Evolutionary conservation across 2,797 vertebrate genomes (phyloP), one percentile per base, ranked within the genome.

Genomic region (Hozukius guyotensis): DNA sequence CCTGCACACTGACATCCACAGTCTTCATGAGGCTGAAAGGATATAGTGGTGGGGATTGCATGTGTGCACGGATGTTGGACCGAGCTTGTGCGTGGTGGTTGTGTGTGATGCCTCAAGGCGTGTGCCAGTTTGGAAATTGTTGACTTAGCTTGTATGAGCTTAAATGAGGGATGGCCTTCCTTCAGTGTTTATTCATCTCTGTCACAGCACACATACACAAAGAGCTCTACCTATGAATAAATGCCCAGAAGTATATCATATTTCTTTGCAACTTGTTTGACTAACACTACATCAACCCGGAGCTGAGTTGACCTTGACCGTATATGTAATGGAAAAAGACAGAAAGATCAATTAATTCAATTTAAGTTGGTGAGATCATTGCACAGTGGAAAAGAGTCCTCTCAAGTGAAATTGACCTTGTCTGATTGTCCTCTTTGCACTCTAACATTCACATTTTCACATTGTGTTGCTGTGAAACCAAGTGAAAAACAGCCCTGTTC

Each of bases 101-200:
- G 18, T n/a, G 9, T 65, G 56, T 69, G 52, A 57, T 0, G 5
- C 24, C 61, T 71, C 10, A 31, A 27, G 14, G 20, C 38, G 52
- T 69, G 65, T 76, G 66, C 5, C n/a, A 29, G 31, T 62, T 72
- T 73, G 27, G 32, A 84, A 84, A 80, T 20, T 68, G 80, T 87
- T 88, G 81, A 88, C 70, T 89, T 78, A 20, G 63, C 75, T 78
- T 65, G 22, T 70, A 12, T 20, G 22, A 76, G 55, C 34, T 52
- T 80, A 72, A 82, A 83, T 79, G 65, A 82, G 52, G 22, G 36
- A 88, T 65, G 18, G 36, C 38, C 65, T 61, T 65, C 59, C 56
- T n/a, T 78, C 38, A 24, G 25, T 42, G 32, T 87, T 75, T 72
- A 83, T 83, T 83, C 53, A 78, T 75, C 71, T 88, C 34, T 75